These are phyloP conservation scores for Drosophila nigrodunni DNA, from an alignment of 1,140 invertebrate genomes.

Conservation along the genomic window DNA sequence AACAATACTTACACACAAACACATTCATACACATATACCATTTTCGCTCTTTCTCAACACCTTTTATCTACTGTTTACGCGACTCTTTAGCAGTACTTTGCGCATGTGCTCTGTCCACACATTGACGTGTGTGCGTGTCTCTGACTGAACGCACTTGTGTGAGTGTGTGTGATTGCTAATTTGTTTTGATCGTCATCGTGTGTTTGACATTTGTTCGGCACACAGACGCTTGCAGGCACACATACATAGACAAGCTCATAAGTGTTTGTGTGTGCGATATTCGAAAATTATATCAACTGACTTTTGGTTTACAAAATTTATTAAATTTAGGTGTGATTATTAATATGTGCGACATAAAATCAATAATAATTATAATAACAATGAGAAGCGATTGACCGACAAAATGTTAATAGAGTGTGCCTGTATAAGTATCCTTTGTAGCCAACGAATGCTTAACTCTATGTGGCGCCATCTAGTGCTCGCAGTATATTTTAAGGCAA, in stretches of 20 bases:
- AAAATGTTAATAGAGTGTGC: constrained; percentile 2
- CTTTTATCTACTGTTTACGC: constrained; percentile 1
- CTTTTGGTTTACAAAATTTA: constrained; percentile 4
- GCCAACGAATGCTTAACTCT: no score
- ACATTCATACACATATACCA: neutral
- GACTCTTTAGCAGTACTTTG: constrained; percentile 20
- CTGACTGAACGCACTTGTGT: constrained; percentile 10
- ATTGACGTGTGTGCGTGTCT: constrained; percentile 3
- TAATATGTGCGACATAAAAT: constrained; percentile 1
- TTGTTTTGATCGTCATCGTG: constrained; percentile 62
- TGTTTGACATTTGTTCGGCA: constrained; percentile 49
- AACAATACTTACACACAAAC: constrained; percentile 1
- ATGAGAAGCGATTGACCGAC: constrained; percentile 18
- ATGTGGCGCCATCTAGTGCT: no score
- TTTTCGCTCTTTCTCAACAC: constrained; percentile 25
- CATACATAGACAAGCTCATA: neutral
- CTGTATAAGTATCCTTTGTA: no score
- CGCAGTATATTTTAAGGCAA: no score
- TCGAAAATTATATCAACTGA: constrained; percentile 16
- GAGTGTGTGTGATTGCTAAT: constrained; percentile 48
- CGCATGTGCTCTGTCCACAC: constrained; percentile 19
- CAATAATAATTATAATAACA: constrained; percentile 15
- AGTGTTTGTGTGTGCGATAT: neutral
- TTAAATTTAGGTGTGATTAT: constrained; percentile 12
- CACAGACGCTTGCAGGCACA: neutral